These are phyloP conservation scores for Drosophila sordidapex DNA, from an alignment of 2,888 invertebrate species.

Conservation along the genomic window DNA sequence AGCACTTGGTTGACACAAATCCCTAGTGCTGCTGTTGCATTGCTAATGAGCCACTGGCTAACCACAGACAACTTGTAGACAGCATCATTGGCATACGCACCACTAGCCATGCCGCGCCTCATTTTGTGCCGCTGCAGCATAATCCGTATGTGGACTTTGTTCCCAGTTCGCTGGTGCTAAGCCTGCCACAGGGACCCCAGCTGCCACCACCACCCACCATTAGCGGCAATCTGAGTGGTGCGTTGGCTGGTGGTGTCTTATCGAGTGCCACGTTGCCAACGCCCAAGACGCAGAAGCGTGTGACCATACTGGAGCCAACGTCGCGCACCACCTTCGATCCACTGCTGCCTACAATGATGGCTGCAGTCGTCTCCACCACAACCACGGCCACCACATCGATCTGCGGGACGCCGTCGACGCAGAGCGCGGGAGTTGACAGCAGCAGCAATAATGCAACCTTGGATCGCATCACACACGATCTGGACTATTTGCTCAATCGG, in stretches of 20 bases:
- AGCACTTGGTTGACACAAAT: neutral
- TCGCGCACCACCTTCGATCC: slow-evolving; percentile 82
- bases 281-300: slow-evolving; percentile 84
- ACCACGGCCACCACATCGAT: slow-evolving; percentile 54
- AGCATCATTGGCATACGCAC: slow-evolving; percentile 84
- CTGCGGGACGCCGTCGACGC: slow-evolving; percentile 48
- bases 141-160: slow-evolving; percentile 80
- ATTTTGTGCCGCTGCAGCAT: slow-evolving; percentile 74
- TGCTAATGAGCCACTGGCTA: slow-evolving; percentile 5
- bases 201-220: slow-evolving; percentile 67
- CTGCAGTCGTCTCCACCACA: slow-evolving; percentile 69
- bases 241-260: slow-evolving; percentile 34
- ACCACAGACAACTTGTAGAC: slow-evolving; percentile 68
- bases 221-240: slow-evolving; percentile 63
- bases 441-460: slow-evolving; percentile 86
- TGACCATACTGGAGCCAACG: slow-evolving; percentile 84
- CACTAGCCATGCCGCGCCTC: slow-evolving; percentile 63
- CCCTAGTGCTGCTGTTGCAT: slow-evolving; percentile 1
- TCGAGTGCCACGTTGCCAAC: slow-evolving; percentile 67
- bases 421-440: slow-evolving; percentile 43
- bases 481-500: slow-evolving; percentile 92
- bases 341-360: slow-evolving; percentile 82
- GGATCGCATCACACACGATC: slow-evolving; percentile 92
- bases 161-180: slow-evolving; percentile 63
- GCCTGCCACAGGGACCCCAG: slow-evolving; percentile 42